These are phyloP conservation scores for Galeopterus variegatus DNA, from an alignment of 2,113 vertebrate species.

Conservation along the genomic window DNA sequence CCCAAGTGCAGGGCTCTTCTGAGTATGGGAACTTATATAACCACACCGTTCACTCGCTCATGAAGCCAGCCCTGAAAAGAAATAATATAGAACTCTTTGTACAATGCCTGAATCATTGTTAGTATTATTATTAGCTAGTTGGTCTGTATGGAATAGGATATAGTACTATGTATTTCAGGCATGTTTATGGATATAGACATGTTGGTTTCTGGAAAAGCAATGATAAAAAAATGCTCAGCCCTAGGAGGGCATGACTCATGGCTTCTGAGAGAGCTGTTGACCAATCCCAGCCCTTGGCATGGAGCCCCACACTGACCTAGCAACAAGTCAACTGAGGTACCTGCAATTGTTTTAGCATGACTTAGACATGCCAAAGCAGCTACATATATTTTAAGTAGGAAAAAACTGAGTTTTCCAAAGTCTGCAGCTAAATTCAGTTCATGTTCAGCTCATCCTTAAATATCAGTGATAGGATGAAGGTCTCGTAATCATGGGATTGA, in stretches of 20 bases:
- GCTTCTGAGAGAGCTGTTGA: neutral
- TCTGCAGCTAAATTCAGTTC: neutral
- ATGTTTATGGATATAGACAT: neutral
- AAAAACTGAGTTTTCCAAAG: constrained; percentile 38
- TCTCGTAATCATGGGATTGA: neutral
- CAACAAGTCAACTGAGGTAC: neutral
- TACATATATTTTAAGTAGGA: neutral
- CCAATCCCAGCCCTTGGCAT: too few relatives aligned
- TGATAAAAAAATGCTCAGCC: neutral
- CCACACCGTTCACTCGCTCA: neutral
- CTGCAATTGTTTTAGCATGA: neutral
- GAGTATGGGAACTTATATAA: neutral
- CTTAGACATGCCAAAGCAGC: neutral
- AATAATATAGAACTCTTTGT: neutral
- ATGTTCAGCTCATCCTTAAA: neutral
- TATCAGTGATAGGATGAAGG: neutral
- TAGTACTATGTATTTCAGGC: neutral
- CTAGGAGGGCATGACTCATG: neutral
- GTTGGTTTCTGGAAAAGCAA: neutral
- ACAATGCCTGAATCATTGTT: neutral
- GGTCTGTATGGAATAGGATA: neutral
- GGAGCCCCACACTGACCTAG: neutral
- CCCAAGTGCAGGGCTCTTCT: neutral
- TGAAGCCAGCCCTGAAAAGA: neutral
- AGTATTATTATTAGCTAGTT: neutral